Base-by-base conservation (phyloP, 2,113 vertebrate genomes). In the Zapus hudsonius region DNA sequence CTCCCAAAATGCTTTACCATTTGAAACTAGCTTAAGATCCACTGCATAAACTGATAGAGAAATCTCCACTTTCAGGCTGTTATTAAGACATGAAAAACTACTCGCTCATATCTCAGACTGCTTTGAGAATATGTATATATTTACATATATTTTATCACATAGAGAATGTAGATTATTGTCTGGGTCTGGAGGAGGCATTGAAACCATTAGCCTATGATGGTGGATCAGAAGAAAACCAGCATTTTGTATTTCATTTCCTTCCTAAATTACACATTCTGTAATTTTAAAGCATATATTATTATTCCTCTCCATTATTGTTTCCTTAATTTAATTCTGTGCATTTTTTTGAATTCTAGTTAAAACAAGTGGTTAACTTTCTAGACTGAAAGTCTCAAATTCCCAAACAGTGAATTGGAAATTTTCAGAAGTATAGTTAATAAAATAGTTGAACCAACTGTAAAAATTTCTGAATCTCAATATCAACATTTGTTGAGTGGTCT, bases 401-500 rank as follows among this genome's bases (percentile, higher is more conserved):
- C 61, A 91, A 84, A 81, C 25, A 80, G 69, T 47, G 64, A 13
- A 1, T 47, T 38, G 27, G 20, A 63, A 96, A 90, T 5, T 42
- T 95, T 96, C 52, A 16, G 3, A 94, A 90, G 90, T 92, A 69
- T 8, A 66, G 40, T 84, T 95, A 96, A 95, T 94, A 47, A 23
- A 97, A 95, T 94, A 96, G 94, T 96, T 31, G 0, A 15, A 93
- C 25, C 74, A 95, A 78, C 67, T 89, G 19, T 92, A 27, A 55
- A 74, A 95, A 70, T 78, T 95, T 19, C 91, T 84, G n/a, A 94
- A 57, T 33, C 52, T 2, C 0, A 36, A 2, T 17, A 47, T 94
- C 93, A 70, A 36, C 22, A 93, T 61, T 2, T 38, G 3, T 40
- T 95, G 73, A 92, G 94, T 83, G 13, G 93, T 94, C 75, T 31